A percentile compares a stretch with the other conserved stretches of the same genome.
phyloP scores from a whole-genome alignment of 2,888 invertebrate genomes.

The Pecten maximus region DNA sequence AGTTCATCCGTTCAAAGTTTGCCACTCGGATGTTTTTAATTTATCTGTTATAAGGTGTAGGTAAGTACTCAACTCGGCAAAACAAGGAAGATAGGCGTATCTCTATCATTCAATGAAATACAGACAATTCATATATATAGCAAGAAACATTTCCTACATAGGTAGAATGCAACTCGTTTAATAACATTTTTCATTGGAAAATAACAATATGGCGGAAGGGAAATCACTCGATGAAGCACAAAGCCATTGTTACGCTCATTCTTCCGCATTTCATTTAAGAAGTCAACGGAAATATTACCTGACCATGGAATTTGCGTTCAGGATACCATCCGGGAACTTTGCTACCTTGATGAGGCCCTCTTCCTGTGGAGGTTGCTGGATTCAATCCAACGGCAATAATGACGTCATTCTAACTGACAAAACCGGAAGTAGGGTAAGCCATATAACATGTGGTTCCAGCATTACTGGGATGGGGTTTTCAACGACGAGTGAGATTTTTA shows the following conservation, averaged over 20 bases:
- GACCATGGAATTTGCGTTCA: not conserved
- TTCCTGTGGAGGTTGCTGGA: not conserved
- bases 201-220: not conserved
- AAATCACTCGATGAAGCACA: not conserved
- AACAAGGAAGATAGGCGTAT: no score
- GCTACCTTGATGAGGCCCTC: not conserved
- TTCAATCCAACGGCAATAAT: not conserved
- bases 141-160: no score
- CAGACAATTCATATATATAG: no score
- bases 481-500: not conserved
- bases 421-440: not conserved
- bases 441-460: not conserved
- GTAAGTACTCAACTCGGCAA: no score
- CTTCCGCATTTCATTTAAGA: not conserved
- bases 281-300: not conserved
- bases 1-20: no score
- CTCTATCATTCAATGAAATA: no score
- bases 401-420: not conserved
- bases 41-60: no score
- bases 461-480: not conserved
- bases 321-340: not conserved
- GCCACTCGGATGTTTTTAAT: no score
- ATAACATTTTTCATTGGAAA: no score
- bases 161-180: no score
- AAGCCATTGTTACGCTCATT: not conserved